Conservation (phyloP, 2,797 vertebrate species). For the Mico argentatus region DNA sequence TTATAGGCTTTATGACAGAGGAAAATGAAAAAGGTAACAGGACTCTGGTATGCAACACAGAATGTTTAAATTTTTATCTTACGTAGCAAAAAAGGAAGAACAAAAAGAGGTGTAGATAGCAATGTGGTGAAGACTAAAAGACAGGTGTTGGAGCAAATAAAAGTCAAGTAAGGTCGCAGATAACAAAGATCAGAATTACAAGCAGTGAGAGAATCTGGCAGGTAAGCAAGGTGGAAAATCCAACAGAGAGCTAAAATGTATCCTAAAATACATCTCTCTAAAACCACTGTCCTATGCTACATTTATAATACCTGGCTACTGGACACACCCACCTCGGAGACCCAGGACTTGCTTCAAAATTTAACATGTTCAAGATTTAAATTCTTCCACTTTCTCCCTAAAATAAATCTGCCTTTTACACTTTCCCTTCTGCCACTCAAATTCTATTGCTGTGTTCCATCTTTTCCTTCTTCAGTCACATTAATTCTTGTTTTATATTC, state of each 20-base stretch:
- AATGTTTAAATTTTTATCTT: background rate
- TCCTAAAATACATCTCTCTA: background rate
- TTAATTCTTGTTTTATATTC: background rate
- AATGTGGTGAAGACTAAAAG: background rate
- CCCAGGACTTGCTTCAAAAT: background rate
- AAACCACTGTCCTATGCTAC: background rate
- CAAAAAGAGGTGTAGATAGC: background rate
- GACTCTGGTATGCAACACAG: background rate
- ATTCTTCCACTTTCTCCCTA: background rate
- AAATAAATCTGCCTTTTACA: background rate
- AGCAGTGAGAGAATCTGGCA: background rate
- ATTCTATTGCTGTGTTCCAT: background rate
- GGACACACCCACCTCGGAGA: rapidly evolving
- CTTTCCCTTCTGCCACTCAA: background rate
- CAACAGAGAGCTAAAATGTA: background rate
- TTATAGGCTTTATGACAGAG: background rate
- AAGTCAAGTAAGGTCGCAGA: background rate
- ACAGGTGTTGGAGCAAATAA: background rate
- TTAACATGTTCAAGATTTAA: background rate
- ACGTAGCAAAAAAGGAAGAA: background rate
- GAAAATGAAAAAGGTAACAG: background rate
- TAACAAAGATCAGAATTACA: background rate
- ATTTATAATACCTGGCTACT: background rate
- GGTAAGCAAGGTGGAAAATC: background rate
- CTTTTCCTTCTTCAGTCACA: background rate